phyloP scores from a whole-genome alignment of 2,113 vertebrate genomes.

The Empidonax traillii region DNA sequence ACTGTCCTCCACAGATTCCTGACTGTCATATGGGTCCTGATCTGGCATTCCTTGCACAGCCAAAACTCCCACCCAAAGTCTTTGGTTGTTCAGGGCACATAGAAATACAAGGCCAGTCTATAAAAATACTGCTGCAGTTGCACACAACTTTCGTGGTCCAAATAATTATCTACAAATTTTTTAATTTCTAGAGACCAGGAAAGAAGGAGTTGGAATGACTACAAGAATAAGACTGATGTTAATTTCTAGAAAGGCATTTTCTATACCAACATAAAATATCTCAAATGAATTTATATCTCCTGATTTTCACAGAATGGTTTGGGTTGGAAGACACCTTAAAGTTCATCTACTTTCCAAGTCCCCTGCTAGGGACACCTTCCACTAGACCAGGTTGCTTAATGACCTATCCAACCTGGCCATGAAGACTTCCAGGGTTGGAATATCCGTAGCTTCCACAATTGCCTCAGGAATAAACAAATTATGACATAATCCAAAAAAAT shows the following conservation, averaged over 20 bases:
- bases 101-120: neutral
- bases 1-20: constrained; percentile 51
- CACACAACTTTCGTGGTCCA: neutral
- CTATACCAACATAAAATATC: neutral
- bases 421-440: neutral
- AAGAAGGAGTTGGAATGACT: neutral
- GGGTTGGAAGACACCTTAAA: neutral
- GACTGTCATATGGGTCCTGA: constrained; percentile 39
- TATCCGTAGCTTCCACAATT: neutral
- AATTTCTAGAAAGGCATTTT: neutral
- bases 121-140: neutral
- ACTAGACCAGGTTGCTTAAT: neutral
- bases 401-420: neutral
- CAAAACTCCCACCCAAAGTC: constrained; percentile 18
- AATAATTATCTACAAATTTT: neutral
- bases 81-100: neutral
- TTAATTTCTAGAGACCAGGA: neutral
- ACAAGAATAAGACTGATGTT: neutral
- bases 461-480: neutral
- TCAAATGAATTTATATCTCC: neutral
- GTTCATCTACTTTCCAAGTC: neutral
- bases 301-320: neutral
- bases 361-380: neutral
- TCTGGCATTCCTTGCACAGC: constrained; percentile 16
- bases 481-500: neutral